These are phyloP conservation scores for Theodoxus fluviatilis DNA, from an alignment of 2,888 invertebrate species.

Conservation along the genomic window DNA sequence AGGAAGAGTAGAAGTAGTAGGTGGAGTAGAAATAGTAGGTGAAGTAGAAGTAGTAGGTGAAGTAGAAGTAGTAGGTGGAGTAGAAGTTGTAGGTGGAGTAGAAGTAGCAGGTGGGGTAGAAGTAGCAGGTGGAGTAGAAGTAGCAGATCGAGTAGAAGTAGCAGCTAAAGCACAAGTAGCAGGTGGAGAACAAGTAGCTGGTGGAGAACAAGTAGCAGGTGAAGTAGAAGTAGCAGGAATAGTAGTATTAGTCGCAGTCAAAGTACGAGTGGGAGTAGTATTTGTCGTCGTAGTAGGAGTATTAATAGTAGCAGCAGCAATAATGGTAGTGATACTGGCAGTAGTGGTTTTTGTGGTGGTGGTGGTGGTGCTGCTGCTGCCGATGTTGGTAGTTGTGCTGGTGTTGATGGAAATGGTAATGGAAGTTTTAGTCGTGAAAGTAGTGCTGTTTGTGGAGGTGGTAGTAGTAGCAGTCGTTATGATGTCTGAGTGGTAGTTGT, in stretches of 20 bases:
- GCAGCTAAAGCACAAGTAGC: too few relatives aligned
- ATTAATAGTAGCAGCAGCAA: neutral
- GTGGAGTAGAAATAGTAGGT: too few relatives aligned
- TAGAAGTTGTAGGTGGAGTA: too few relatives aligned
- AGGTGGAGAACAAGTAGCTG: too few relatives aligned
- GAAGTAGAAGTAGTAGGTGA: too few relatives aligned
- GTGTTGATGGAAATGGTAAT: neutral
- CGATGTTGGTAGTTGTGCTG: neutral
- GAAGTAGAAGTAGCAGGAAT: neutral
- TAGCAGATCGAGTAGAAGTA: too few relatives aligned
- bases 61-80: too few relatives aligned
- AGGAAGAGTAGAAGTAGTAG: too few relatives aligned
- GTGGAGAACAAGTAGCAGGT: too few relatives aligned
- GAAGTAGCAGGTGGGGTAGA: too few relatives aligned
- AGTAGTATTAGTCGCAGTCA: neutral
- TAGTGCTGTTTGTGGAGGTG: constrained; percentile 7
- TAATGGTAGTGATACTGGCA: neutral
- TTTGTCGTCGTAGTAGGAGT: neutral
- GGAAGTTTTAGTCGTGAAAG: neutral
- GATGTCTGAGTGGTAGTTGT: neutral
- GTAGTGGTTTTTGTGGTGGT: neutral
- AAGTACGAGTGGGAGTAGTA: neutral
- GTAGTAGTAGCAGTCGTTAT: neutral
- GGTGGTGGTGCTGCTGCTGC: neutral
- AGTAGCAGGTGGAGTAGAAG: too few relatives aligned